Evolutionary conservation across 2,888 invertebrate species (phyloP).

Genomic region (Agonopterix arenella): DNA sequence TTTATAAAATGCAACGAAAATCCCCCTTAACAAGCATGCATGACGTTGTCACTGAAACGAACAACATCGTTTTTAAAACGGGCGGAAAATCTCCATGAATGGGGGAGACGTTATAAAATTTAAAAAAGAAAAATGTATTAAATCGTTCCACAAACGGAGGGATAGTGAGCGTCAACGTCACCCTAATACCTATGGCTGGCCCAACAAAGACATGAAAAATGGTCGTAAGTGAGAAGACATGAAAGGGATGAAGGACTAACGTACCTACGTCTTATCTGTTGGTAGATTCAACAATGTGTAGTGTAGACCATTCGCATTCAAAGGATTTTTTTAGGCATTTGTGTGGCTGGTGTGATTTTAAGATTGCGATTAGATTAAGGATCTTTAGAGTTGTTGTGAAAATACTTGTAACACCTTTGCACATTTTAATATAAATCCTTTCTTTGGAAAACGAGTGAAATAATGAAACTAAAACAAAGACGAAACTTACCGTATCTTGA

Average conservation of each 20-base stretch:
- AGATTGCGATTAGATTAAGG: not conserved
- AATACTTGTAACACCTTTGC: too few species aligned
- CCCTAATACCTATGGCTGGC: slow-evolving; percentile 56
- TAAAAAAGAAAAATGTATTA: slow-evolving; percentile 32
- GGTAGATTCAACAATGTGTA: slow-evolving; percentile 47
- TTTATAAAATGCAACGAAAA: slow-evolving; percentile 10
- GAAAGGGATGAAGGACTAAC: slow-evolving; percentile 57
- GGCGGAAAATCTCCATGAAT: slow-evolving; percentile 4
- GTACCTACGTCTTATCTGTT: slow-evolving; percentile 49
- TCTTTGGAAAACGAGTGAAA: too few species aligned
- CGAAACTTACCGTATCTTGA: too few species aligned
- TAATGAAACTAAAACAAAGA: too few species aligned
- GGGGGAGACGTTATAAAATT: slow-evolving; percentile 21
- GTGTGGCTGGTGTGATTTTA: not conserved
- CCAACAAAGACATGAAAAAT: slow-evolving; percentile 72
- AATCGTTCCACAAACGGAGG: slow-evolving; percentile 31
- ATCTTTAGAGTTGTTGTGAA: too few species aligned
- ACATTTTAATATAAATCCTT: too few species aligned
- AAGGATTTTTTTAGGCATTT: slow-evolving; percentile 25
- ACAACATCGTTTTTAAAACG: slow-evolving; percentile 16
- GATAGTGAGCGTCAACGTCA: slow-evolving; percentile 37
- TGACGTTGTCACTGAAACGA: slow-evolving; percentile 19
- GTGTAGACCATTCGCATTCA: slow-evolving; percentile 33
- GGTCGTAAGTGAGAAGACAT: slow-evolving; percentile 53
- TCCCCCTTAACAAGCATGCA: slow-evolving; percentile 17